Percentiles rank a stretch among this genome's conserved stretches.
phyloP scores from a whole-genome alignment of 2,888 invertebrate genomes.

The Coenonympha arcania region DNA sequence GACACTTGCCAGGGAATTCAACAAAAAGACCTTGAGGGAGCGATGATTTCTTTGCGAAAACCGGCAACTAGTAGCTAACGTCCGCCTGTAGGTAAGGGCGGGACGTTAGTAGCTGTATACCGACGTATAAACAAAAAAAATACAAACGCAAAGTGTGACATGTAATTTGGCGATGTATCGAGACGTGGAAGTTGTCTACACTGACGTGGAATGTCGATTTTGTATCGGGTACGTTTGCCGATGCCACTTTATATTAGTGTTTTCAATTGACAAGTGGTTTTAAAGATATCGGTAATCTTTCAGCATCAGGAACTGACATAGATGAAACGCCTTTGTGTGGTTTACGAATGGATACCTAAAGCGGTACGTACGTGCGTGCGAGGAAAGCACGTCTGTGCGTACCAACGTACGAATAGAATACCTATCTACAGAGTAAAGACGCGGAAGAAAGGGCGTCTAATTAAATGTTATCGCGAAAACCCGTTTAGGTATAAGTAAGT shows the following conservation, averaged over 20 bases:
- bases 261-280: background rate
- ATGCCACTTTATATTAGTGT: background rate
- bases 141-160: slow-evolving; percentile 31
- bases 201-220: slow-evolving; percentile 49
- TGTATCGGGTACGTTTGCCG: slow-evolving; percentile 58
- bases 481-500: too few species aligned
- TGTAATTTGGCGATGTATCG: slow-evolving; percentile 52
- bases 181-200: slow-evolving; percentile 34
- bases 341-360: background rate
- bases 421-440: too few species aligned
- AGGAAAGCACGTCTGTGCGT: too few species aligned
- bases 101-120: slow-evolving; percentile 40
- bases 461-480: too few species aligned
- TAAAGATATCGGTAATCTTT: background rate
- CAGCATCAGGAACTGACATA: background rate
- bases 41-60: slow-evolving; percentile 55
- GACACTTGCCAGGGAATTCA: slow-evolving; percentile 66
- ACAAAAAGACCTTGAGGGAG: slow-evolving; percentile 49
- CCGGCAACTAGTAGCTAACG: slow-evolving; percentile 51
- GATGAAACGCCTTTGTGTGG: background rate
- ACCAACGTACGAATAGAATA: too few species aligned
- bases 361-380: too few species aligned
- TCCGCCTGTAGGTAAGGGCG: slow-evolving; percentile 50
- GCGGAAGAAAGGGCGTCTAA: too few species aligned
- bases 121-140: slow-evolving; percentile 32